A percentile compares a stretch with the other conserved stretches of the same genome.
Evolutionary conservation across 2,888 invertebrate genomes (phyloP).

Genomic region (Holacanthella duospinosa): DNA sequence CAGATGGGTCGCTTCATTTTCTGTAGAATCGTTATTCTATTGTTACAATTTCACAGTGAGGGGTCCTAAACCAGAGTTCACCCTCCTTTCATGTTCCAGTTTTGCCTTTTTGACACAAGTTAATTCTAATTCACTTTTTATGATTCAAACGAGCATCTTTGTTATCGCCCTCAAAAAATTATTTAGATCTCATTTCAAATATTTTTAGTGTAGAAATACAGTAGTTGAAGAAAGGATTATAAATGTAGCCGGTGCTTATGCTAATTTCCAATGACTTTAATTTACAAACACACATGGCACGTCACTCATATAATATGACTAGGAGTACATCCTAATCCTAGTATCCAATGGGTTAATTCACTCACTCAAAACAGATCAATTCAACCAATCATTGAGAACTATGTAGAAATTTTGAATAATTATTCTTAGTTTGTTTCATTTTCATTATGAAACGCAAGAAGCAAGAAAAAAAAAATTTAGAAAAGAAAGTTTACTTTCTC

Average conservation of each 20-base stretch:
- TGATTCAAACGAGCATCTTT: neutral
- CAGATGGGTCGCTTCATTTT: constrained; percentile 3
- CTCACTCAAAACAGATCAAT: neutral
- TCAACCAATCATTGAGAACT: too few species aligned
- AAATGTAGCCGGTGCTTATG: neutral
- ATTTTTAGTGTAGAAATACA: too few species aligned
- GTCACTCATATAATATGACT: neutral
- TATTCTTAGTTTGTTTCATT: too few species aligned
- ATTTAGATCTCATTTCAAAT: too few species aligned
- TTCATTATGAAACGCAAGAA: too few species aligned
- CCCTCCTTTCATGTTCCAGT: constrained; percentile 4
- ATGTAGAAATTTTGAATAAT: too few species aligned
- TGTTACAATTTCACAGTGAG: neutral
- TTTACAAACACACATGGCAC: neutral
- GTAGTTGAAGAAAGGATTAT: too few species aligned
- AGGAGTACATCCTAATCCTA: neutral
- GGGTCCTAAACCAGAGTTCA: constrained; percentile 3
- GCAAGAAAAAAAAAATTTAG: too few species aligned
- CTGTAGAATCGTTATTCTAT: neutral
- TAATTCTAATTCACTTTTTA: neutral
- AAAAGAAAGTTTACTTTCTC: too few species aligned
- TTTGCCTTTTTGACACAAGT: constrained; percentile 5
- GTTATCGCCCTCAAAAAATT: too few species aligned
- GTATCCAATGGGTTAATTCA: neutral
- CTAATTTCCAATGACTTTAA: neutral